These are phyloP conservation scores for Ophiothrix spiculata DNA, from an alignment of 35 echinoderm and acorn worm species.

Conservation along the genomic window DNA sequence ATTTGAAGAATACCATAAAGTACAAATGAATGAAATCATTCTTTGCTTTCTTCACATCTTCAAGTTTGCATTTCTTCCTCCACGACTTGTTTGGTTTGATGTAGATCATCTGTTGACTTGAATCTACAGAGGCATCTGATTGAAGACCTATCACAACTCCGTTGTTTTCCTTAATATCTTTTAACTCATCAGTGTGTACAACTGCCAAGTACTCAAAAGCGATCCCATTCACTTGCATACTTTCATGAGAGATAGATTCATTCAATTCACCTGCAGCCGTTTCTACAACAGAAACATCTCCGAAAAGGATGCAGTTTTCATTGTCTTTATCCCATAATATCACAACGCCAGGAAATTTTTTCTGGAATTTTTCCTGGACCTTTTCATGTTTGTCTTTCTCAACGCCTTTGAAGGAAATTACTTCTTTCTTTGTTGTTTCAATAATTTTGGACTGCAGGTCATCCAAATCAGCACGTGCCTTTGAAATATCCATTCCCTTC, in stretches of 20 bases:
- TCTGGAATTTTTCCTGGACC: background rate
- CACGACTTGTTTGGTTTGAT: background rate
- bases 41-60: background rate
- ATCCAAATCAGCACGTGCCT: background rate
- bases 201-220: background rate
- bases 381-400: background rate
- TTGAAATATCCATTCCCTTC: background rate
- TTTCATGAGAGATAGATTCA: background rate
- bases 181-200: background rate
- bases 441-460: background rate
- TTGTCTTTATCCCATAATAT: background rate
- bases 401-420: background rate
- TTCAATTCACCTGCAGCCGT: background rate
- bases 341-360: background rate
- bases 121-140: background rate
- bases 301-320: background rate
- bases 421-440: background rate
- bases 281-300: background rate
- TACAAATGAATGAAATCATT: constrained; percentile 15
- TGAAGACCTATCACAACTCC: background rate
- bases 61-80: background rate
- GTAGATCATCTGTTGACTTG: background rate
- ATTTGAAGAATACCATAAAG: background rate
- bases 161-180: background rate
- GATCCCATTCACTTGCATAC: background rate